Evolutionary conservation across 1,140 invertebrate genomes (phyloP), one percentile per base, ranked within the genome.

Genomic region (Orius laevigatus): DNA sequence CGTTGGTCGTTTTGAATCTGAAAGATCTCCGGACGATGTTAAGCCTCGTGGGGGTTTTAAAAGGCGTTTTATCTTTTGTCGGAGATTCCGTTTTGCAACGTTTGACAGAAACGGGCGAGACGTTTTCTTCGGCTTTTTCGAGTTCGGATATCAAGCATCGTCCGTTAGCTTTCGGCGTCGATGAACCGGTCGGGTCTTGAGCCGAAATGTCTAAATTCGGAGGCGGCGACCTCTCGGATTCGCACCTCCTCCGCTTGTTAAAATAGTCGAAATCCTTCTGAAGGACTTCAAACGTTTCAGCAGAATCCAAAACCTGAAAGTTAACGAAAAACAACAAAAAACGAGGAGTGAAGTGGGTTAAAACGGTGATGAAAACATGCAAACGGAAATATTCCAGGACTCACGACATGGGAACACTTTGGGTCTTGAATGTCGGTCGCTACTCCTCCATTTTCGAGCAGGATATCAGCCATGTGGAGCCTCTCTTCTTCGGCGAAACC

Each of bases 401-500:
- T 84, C 71, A 95, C 89, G 57, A 95, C 76, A 68, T 96, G 92
- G 5, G 87, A 88, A 60, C 84, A 88, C 55, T 76, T 73, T 31
- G 79, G 71, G 72, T 91, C 85, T 52, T 84, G 79, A 38, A 81
- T 63, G 49, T 75, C 67, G 39, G 79, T 79, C 40, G 77, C 67
- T 54, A 72, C 73, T 42, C 89, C 90, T 50, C 88, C 88, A 66
- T 93, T 90, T 58, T 80, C 74, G 52, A 79, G 69, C 32, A 92
- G 72, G 35, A 93, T 74, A 61, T 93, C 87, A 38, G 75, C 76
- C 90, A 96, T 94, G 60, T 94, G 85, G 58, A 78, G 75, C 59
- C 81, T 77, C 62, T 96, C 91, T 54, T 87, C 84, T 45, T 81
- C 74, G 1, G 81, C 73, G 66, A 95, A 95, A 3, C 90, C 91